These are phyloP conservation scores for Syngnathus acus DNA, from an alignment of 2,797 vertebrate genomes.

Conservation along the genomic window DNA sequence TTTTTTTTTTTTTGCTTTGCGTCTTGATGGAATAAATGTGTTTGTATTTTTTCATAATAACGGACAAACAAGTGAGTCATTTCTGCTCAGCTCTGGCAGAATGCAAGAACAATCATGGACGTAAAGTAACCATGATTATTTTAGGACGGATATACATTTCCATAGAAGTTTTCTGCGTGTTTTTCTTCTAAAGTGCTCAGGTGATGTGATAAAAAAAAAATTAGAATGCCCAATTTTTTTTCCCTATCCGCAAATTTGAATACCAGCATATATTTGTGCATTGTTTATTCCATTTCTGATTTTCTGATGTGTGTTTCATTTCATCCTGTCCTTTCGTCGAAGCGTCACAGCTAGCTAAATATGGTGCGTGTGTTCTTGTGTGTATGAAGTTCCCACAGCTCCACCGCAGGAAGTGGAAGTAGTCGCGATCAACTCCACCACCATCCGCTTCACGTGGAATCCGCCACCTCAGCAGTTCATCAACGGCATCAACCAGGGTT, in stretches of 20 bases:
- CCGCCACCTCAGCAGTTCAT: slow-evolving; percentile 95
- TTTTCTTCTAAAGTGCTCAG: too few relatives aligned
- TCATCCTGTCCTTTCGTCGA: not conserved
- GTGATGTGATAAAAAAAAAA: too few relatives aligned
- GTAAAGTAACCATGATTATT: too few relatives aligned
- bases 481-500: slow-evolving; percentile 95
- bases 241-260: too few relatives aligned
- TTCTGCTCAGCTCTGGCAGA: not conserved
- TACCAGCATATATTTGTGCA: not conserved
- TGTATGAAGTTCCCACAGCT: slow-evolving; percentile 82
- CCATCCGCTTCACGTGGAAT: slow-evolving; percentile 86
- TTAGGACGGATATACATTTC: too few relatives aligned
- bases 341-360: not conserved
- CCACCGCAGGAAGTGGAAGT: slow-evolving; percentile 86
- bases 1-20: not conserved
- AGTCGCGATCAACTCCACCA: slow-evolving; percentile 83
- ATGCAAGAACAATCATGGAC: too few relatives aligned
- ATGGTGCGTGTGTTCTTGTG: not conserved
- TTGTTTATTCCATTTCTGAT: not conserved
- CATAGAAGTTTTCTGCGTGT: too few relatives aligned
- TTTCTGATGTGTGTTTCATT: too few relatives aligned
- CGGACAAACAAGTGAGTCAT: not conserved
- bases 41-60: not conserved
- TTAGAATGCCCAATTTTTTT: too few relatives aligned
- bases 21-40: too few relatives aligned